Conservation (phyloP, 2,888 invertebrate genomes). For the Acronicta alni region DNA sequence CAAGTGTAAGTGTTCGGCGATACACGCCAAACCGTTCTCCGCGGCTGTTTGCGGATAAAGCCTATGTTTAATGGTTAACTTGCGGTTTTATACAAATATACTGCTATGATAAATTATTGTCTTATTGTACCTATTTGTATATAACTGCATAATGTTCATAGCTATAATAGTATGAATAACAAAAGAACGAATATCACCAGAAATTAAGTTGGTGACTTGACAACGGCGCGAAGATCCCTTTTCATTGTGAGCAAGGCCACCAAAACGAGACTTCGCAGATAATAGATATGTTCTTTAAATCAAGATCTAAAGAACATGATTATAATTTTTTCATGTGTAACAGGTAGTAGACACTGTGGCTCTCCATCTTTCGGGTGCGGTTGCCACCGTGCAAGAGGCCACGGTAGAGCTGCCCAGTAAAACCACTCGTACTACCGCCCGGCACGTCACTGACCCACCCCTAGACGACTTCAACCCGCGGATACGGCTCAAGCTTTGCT, state of each 20-base stretch:
- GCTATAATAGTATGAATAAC: no score
- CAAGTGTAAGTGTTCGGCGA: slow-evolving; percentile 31
- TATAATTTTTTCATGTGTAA: slow-evolving; percentile 18
- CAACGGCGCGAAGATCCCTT: no score
- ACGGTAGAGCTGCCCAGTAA: slow-evolving; percentile 90
- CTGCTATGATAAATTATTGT: no score
- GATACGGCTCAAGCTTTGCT: slow-evolving; percentile 94
- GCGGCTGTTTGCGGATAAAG: slow-evolving; percentile 10
- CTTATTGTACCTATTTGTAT: neutral
- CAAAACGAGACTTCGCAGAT: no score
- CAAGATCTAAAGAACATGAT: neutral
- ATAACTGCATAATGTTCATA: slow-evolving; percentile 4
- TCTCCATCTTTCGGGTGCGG: slow-evolving; percentile 92
- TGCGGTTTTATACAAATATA: slow-evolving; percentile 14
- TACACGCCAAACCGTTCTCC: slow-evolving; percentile 15
- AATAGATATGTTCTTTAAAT: no score
- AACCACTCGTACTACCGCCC: slow-evolving; percentile 73
- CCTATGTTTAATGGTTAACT: slow-evolving; percentile 13
- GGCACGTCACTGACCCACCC: slow-evolving; percentile 89
- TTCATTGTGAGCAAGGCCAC: no score
- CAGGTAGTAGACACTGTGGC: slow-evolving; percentile 93
- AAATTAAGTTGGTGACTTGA: no score
- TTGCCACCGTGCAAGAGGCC: slow-evolving; percentile 92
- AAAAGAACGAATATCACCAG: no score
- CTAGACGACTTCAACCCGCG: slow-evolving; percentile 91